These are phyloP conservation scores for Pomacea canaliculata DNA, from an alignment of 2,888 invertebrate species.

Conservation along the genomic window DNA sequence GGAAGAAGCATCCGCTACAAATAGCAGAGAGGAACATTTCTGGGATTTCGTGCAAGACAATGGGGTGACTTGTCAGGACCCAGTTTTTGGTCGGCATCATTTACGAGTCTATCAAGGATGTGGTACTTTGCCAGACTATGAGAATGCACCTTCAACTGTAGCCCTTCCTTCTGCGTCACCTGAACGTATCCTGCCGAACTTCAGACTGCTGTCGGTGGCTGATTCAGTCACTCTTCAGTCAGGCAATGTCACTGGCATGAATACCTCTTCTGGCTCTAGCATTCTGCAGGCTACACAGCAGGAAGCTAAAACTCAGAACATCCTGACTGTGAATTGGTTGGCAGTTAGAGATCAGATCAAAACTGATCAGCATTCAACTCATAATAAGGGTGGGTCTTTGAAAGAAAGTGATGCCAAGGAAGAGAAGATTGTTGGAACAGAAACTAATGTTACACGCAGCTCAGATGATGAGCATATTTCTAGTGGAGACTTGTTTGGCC, in stretches of 20 bases:
- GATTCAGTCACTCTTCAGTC: not conserved
- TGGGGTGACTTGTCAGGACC: not conserved
- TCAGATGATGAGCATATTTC: constrained; percentile 15
- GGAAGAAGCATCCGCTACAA: not conserved
- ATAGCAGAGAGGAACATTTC: not conserved
- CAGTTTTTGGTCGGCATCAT: not conserved
- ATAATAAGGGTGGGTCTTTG: not conserved
- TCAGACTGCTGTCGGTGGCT: not conserved
- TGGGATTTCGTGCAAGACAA: constrained; percentile 15
- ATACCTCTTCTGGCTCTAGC: not conserved
- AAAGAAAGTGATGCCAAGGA: not conserved
- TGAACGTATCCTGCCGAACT: not conserved
- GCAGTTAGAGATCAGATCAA: too few species aligned
- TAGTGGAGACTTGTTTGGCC: constrained; percentile 30
- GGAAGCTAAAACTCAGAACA: not conserved
- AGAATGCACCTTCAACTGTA: not conserved
- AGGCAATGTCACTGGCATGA: not conserved
- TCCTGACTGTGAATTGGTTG: not conserved
- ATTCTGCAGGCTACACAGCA: not conserved
- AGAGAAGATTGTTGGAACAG: not conserved
- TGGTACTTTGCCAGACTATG: not conserved
- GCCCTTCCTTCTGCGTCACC: not conserved
- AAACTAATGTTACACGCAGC: not conserved
- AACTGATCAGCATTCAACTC: not conserved
- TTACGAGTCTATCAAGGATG: too few species aligned